Evolutionary conservation across 2,888 invertebrate species (phyloP), one percentile per base, ranked within the genome.

Genomic region (Bellardia pandia): DNA sequence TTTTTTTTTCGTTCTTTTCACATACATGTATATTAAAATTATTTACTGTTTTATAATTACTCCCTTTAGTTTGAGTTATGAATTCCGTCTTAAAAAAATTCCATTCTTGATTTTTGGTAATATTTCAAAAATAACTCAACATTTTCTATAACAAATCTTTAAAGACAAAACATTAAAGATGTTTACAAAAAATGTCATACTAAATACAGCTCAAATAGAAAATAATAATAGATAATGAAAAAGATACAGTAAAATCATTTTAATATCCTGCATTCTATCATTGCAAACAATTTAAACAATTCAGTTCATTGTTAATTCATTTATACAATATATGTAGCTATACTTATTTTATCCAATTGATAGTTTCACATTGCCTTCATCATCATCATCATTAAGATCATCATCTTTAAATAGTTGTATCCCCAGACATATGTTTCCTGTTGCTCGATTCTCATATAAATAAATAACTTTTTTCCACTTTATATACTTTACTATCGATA

Each of bases 381-480:
- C 33, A 66, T 37, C 14, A 62, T 62, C 2, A n/a, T 37, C 30
- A 60, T 14, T 33, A 13, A 3, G 1, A 7, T 53, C 56, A 11
- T 9, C 75, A 40, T 66, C 30, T 40, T 40, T 37, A 8, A 62
- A 2, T 16, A 80, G 37, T 56, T 56, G 3, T 45, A 58, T 83
- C 33, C 6, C 40, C 45, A 30, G 23, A 58, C 80, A 80, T 72
- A 40, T 77, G 76, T 72, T 81, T 62, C 14, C 56, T 64, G 40
- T 66, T 33, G n/a, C 53, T 48, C 56, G 4, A 42, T 76, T 85
- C 81, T 51, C 85, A 86, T 72, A 71, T 48, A 71, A 48, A 60
- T 60, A 77, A 62, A 69, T 14, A 77, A 37, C 14, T 83, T 37
- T 3, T 69, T 69, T 45, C 23, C 62, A 62, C 51, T 62, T 60